Evolutionary conservation across 2,797 vertebrate species (phyloP).

Genomic region (Acanthurus leucopareius): DNA sequence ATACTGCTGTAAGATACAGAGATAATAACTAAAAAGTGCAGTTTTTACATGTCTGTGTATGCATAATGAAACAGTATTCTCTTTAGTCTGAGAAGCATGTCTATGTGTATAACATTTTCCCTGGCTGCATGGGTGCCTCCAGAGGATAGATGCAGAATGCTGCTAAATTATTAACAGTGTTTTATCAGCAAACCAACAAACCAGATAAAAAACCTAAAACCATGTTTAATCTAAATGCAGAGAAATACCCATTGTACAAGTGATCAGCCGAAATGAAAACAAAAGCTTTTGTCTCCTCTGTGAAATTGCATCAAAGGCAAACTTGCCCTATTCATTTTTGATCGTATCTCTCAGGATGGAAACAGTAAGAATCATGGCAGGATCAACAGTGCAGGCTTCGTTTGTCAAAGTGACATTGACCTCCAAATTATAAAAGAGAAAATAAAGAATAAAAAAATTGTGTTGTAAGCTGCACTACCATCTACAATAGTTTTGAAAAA

Average conservation of each 20-base stretch:
- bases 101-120: not conserved
- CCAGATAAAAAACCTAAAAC: constrained; percentile 12
- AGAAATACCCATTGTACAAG: not conserved
- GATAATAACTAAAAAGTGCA: not conserved
- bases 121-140: constrained; percentile 15
- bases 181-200: constrained; percentile 27
- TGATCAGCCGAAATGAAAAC: constrained; percentile 25
- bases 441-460: not conserved
- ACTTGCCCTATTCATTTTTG: not conserved
- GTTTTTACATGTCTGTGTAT: not conserved
- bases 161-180: constrained; percentile 41
- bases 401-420: constrained; percentile 23
- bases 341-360: constrained; percentile 10
- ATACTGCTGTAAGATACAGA: not conserved
- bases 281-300: constrained; percentile 29
- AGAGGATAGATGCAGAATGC: constrained; percentile 20
- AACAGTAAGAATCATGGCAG: constrained; percentile 4
- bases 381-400: not conserved
- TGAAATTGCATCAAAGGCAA: constrained; percentile 39
- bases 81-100: not conserved
- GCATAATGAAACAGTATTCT: not conserved
- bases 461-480: not conserved
- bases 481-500: not conserved
- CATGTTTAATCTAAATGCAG: constrained; percentile 5
- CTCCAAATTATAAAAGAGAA: constrained; percentile 24